Conservation (phyloP, 2,888 invertebrate genomes). For the Rutpela maculata region DNA sequence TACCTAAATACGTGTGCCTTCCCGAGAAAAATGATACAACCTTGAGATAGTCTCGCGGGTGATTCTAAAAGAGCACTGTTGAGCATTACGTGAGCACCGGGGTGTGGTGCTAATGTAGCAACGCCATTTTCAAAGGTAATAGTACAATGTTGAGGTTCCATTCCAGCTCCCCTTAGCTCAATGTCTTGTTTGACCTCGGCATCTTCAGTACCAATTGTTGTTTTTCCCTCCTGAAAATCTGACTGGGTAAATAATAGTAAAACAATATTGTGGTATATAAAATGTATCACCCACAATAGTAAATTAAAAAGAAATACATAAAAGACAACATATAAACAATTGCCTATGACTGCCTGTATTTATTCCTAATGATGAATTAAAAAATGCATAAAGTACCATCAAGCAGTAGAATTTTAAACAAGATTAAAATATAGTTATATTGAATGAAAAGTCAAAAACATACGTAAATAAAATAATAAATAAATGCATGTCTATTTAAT, state of each 20-base stretch:
- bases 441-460: too few relatives aligned
- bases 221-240: conserved; percentile 84
- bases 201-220: conserved; percentile 88
- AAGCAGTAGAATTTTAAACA: too few relatives aligned
- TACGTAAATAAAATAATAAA: too few relatives aligned
- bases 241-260: not conserved
- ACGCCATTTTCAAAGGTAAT: conserved; percentile 83
- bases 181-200: conserved; percentile 84
- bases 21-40: conserved; percentile 81
- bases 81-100: conserved; percentile 88
- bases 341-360: not conserved
- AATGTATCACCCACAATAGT: not conserved
- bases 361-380: not conserved
- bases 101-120: conserved; percentile 84
- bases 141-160: conserved; percentile 86
- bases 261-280: not conserved
- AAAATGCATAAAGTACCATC: too few relatives aligned
- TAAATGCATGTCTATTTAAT: too few relatives aligned
- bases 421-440: not conserved
- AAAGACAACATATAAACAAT: not conserved
- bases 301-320: not conserved
- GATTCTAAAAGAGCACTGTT: conserved; percentile 87
- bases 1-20: conserved; percentile 77
- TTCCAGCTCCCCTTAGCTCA: conserved; percentile 83
- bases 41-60: conserved; percentile 87